Evolutionary conservation across 2,888 invertebrate species (phyloP).

Genomic region (Brachynemurus nebulosus): DNA sequence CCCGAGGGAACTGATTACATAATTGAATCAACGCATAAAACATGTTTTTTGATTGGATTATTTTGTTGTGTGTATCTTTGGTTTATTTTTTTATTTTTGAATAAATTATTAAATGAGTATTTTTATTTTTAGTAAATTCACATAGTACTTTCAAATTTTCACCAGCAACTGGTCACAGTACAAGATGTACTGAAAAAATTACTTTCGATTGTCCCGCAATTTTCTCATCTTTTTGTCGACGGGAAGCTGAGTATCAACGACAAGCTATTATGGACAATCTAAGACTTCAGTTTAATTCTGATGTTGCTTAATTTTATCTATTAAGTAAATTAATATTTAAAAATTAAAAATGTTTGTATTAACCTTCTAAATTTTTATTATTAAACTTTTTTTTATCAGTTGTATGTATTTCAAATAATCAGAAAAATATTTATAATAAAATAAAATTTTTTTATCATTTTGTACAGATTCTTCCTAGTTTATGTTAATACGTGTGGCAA

Average conservation of each 20-base stretch:
- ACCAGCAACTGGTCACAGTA: constrained; percentile 29
- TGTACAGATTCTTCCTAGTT: no score
- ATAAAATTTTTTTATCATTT: no score
- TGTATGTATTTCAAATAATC: no score
- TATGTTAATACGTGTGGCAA: no score
- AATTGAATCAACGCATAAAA: constrained; percentile 46
- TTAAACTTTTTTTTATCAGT: no score
- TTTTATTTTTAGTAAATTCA: constrained; percentile 41
- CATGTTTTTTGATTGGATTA: constrained; percentile 43
- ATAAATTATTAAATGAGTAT: background rate
- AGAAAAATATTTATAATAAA: no score
- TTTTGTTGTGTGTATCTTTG: constrained; percentile 42
- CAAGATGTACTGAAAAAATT: constrained; percentile 41
- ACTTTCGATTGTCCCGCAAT: constrained; percentile 49
- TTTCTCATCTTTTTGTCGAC: constrained; percentile 38
- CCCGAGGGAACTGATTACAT: constrained; percentile 34
- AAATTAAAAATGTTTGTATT: no score
- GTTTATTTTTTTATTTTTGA: background rate
- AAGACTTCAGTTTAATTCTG: constrained; percentile 21
- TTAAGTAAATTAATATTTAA: no score
- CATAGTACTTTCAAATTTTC: constrained; percentile 45
- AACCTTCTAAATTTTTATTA: no score
- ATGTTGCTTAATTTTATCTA: background rate
- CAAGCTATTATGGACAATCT: constrained; percentile 28
- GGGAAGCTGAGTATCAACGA: constrained; percentile 36